These are phyloP conservation scores for Aphaenogaster rudis DNA, from an alignment of 1,140 invertebrate genomes.

Conservation along the genomic window DNA sequence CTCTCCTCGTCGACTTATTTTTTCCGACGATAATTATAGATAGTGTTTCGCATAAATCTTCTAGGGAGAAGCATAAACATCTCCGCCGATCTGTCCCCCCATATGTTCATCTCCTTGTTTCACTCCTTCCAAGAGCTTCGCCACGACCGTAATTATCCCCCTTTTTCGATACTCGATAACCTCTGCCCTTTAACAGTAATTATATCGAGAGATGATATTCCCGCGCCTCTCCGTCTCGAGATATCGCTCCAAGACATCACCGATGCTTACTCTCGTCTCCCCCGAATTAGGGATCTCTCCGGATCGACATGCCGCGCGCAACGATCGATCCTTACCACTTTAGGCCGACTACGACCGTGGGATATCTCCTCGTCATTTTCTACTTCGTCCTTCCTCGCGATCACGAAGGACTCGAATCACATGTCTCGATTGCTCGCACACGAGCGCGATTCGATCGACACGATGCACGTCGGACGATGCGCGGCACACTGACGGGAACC, in stretches of 20 bases:
- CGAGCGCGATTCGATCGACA: slow-evolving; percentile 30
- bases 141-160: slow-evolving; percentile 54
- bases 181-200: slow-evolving; percentile 48
- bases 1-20: slow-evolving; percentile 47
- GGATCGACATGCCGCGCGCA: slow-evolving; percentile 6
- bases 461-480: slow-evolving; percentile 67
- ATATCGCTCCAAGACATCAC: slow-evolving; percentile 1
- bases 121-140: slow-evolving; percentile 12
- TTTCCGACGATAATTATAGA: slow-evolving; percentile 50
- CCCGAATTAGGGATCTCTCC: background rate
- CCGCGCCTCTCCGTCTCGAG: slow-evolving; percentile 15
- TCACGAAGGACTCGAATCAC: slow-evolving; percentile 25
- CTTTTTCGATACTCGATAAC: slow-evolving; percentile 48
- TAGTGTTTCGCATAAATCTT: slow-evolving; percentile 51
- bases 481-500: slow-evolving; percentile 70
- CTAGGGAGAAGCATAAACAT: slow-evolving; percentile 54
- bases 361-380: slow-evolving; percentile 52
- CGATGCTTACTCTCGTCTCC: background rate
- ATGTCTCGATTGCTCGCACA: slow-evolving; percentile 15
- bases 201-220: slow-evolving; percentile 22
- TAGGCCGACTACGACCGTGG: slow-evolving; percentile 37
- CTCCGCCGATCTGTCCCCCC: slow-evolving; percentile 41
- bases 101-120: slow-evolving; percentile 22
- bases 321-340: slow-evolving; percentile 64
- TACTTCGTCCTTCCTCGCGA: background rate